Conservation (phyloP, 2,797 vertebrate genomes). For the Clarias pachynema region DNA sequence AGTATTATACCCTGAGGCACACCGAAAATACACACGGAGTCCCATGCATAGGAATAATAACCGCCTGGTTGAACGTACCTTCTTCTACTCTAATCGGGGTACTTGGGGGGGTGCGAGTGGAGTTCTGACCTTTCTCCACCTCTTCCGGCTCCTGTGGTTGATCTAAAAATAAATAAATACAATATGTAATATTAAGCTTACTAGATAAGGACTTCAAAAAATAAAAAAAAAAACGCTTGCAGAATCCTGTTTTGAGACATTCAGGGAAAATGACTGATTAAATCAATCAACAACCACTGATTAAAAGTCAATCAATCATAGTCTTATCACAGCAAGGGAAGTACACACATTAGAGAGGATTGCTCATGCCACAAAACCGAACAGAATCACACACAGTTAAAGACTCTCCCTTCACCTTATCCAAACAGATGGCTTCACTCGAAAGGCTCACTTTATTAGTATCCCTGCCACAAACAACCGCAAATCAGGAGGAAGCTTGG, state of each 20-base stretch:
- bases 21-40: conserved; percentile 40
- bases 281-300: neutral
- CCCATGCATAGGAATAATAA: conserved; percentile 59
- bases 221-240: neutral
- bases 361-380: conserved; percentile 35
- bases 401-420: conserved; percentile 42
- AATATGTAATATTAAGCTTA: neutral
- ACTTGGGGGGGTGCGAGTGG: conserved; percentile 86
- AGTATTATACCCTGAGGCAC: conserved; percentile 50
- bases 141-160: conserved; percentile 73
- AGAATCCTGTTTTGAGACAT: neutral
- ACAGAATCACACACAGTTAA: conserved; percentile 20
- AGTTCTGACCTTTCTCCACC: conserved; percentile 75
- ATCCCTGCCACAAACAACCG: conserved; percentile 37
- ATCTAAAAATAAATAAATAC: conserved; percentile 59
- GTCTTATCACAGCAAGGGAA: conserved; percentile 12
- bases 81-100: conserved; percentile 88
- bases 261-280: neutral
- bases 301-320: neutral
- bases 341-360: conserved; percentile 48
- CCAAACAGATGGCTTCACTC: conserved; percentile 38
- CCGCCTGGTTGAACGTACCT: conserved; percentile 78
- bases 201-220: neutral
- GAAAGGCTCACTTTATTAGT: conserved; percentile 53
- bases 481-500: conserved; percentile 10